Base-by-base conservation (phyloP, 2,113 vertebrate genomes). In the Tragelaphus strepsiceros region DNA sequence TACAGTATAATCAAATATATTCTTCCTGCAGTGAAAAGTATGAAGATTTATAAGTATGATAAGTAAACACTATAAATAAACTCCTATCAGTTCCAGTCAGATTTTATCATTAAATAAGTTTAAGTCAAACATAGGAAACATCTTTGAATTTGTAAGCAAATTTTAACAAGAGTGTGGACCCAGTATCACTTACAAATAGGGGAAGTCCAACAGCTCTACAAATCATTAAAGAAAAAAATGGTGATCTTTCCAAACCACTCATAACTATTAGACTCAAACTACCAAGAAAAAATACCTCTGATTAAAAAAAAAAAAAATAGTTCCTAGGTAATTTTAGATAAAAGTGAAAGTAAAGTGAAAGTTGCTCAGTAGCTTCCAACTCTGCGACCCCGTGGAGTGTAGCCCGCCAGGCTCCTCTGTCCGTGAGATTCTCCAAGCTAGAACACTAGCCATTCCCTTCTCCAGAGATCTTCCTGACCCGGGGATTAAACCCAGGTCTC, bases 11-110 rank as follows among this genome's bases (percentile, higher is more conserved):
- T 56, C 12, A 86, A 87, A 89, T 5, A 95, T 4, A 93, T 30
- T 62, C 43, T 39, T 80, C 96, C 56, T 78, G 28, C n/a, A 85
- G n/a, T 35, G 35, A 64, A 62, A 92, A 91, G 59, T 35, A 90
- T 24, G 6, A 93, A 56, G 90, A 94, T 80, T 93, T 89, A 87
- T 26, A 59, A 46, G 1, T 35, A n/a, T 85, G 21, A 74, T 39
- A 96, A n/a, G 71, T 85, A 93, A 84, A 90, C 4, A 93, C 39
- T 62, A 92, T 30, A 94, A 86, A 95, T 87, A 96, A 97, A 94
- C 11, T 54, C 35, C 59, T 96, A 61, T 56, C 10, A 22, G 32
- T 82, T 92, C 30, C 35, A 86, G 43, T 78, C 46, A 93, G 17
- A 24, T 94, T 96, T 96, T 92, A 35, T 35, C 24, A 80, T 54